Base-by-base conservation (phyloP, 2,797 vertebrate species). In the Sebastes glaucus region DNA sequence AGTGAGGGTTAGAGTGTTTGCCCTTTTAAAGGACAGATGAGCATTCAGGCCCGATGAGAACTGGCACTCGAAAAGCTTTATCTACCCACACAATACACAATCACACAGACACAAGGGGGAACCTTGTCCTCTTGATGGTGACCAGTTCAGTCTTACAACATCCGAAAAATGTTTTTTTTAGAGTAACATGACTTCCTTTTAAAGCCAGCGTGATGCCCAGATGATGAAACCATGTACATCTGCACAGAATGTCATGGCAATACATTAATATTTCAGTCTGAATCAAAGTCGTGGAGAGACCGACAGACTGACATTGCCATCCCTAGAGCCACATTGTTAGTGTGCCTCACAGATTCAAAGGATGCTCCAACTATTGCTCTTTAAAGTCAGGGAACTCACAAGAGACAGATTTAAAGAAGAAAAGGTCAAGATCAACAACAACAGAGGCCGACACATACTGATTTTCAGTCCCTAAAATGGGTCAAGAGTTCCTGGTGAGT, bases 11-110 rank as follows among this genome's bases (percentile, higher is more conserved):
- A 57, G 27, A 80, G 71, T 18, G 32, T 70, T 80, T 79, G 78
- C 69, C 77, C 85, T 85, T 81, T 88, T 49, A 83, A 88, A 83
- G 71, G 73, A 82, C 65, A 66, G 64, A 72, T 4, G 53, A 52
- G 35, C 33, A 42, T 62, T 79, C 52, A 53, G 46, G 25, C 16
- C 64, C 65, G 32, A 76, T 65, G 49, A 63, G 27, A 84, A 5
- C 52, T 62, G 65, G 55, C 63, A 60, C 28, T 61, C 11, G 20
- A 32, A 49, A 67, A 53, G 56, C 9, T 46, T 38, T 6, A 77
- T n/a, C n/a, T 18, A 63, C 61, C 13, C 7, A 66, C 32, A 42
- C 38, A 42, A 6, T 6, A 25, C 27, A 52, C 65, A 7, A 18
- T 2, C n/a, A 6, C 32, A 56, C 27, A 16, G 16, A 66, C 16